These are phyloP conservation scores for Andricus quercusramuli DNA, from an alignment of 2,888 invertebrate species.

Conservation along the genomic window DNA sequence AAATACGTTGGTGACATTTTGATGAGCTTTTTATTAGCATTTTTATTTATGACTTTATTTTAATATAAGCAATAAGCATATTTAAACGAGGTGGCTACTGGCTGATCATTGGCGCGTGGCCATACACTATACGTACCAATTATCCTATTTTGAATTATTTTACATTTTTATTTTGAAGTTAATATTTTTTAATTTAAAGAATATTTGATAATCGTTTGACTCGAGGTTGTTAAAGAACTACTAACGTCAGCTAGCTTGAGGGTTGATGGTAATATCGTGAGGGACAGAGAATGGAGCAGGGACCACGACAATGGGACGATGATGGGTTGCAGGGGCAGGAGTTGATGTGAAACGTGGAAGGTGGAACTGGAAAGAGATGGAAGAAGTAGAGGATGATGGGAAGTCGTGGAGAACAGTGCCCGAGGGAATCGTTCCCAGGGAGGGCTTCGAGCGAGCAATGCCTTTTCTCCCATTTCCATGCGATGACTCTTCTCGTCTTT, in stretches of 20 bases:
- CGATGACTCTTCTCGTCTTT: slow-evolving; percentile 27
- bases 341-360: background rate
- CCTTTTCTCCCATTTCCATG: slow-evolving; percentile 19
- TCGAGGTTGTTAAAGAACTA: background rate
- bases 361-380: slow-evolving; percentile 1
- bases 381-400: slow-evolving; percentile 63
- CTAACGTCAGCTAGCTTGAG: background rate
- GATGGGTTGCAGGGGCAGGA: background rate
- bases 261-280: slow-evolving; percentile 21
- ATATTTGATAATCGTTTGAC: background rate
- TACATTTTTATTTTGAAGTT: too few species aligned
- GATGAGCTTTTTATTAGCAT: too few species aligned
- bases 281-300: slow-evolving; percentile 25
- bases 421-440: slow-evolving; percentile 66
- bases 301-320: slow-evolving; percentile 13
- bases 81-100: too few species aligned
- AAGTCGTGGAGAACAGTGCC: slow-evolving; percentile 67
- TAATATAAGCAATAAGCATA: too few species aligned
- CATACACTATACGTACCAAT: too few species aligned
- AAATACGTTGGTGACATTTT: too few species aligned
- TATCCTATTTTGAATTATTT: too few species aligned
- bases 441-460: slow-evolving; percentile 33
- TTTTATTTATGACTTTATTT: too few species aligned
- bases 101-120: too few species aligned
- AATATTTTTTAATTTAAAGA: background rate